These are phyloP conservation scores for Caenorhabditis sp. DNA, from an alignment of 2,888 invertebrate genomes.

Conservation along the genomic window DNA sequence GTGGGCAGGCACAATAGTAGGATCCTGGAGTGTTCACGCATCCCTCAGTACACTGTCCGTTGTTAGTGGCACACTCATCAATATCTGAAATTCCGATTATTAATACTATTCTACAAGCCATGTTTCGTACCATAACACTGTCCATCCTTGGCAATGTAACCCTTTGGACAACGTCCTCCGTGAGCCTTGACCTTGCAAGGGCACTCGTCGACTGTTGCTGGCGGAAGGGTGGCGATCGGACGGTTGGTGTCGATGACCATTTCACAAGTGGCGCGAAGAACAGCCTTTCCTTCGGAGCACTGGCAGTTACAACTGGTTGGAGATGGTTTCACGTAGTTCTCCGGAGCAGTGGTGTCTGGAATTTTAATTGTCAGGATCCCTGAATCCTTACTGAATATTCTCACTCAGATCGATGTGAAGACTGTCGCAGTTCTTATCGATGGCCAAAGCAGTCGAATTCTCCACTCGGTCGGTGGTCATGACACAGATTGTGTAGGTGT, in stretches of 20 bases:
- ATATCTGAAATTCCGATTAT: conserved; percentile 73
- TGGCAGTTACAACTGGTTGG: conserved; percentile 75
- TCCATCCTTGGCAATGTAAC: conserved; percentile 71
- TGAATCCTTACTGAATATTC: not conserved
- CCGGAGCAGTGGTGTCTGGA: conserved; percentile 76
- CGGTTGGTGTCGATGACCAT: conserved; percentile 70
- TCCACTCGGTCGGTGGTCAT: conserved; percentile 62
- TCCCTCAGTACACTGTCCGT: conserved; percentile 82
- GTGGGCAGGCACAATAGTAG: conserved; percentile 82
- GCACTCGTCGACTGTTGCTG: conserved; percentile 77
- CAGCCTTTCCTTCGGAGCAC: conserved; percentile 76
- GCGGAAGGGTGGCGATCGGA: conserved; percentile 78
- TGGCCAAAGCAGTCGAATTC: conserved; percentile 69
- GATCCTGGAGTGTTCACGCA: conserved; percentile 83
- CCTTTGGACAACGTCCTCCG: conserved; percentile 75
- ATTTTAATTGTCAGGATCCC: not conserved
- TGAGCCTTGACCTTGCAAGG: conserved; percentile 75
- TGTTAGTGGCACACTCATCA: conserved; percentile 79
- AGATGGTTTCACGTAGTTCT: conserved; percentile 64
- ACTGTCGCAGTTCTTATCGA: conserved; percentile 73
- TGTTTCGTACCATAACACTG: conserved; percentile 74
- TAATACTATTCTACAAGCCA: not conserved
- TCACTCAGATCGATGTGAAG: conserved; percentile 68
- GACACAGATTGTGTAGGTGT: conserved; percentile 79
- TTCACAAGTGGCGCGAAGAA: conserved; percentile 76